Base-by-base conservation (phyloP, 2,797 vertebrate species). In the Kryptolebias ocellatus region DNA sequence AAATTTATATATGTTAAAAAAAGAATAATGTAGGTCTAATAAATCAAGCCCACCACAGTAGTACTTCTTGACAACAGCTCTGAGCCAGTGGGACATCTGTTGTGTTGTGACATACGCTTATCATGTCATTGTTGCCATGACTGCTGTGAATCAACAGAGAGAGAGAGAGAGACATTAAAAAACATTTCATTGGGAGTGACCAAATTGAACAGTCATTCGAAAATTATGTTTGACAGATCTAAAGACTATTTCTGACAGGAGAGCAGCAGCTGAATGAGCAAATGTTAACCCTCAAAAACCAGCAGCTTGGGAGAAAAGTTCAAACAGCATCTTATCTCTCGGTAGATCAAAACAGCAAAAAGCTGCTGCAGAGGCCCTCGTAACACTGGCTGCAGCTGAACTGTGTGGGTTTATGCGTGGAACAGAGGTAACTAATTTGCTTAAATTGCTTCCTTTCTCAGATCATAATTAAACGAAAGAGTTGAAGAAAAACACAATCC, bases 101-200 rank as follows among this genome's bases (percentile, higher is more conserved):
- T 56, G 18, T 56, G 63, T 39, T 65, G 54, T 47, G 49, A 53
- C 60, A 52, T n/a, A 58, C 12, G n/a, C 46, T 44, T 9, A 50
- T 64, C 54, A 53, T 44, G 60, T 62, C 16, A n/a, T 27, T 29
- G 49, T 24, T 4, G 16, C 31, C 60, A 46, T 46, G 18, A 37
- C 60, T 27, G 55, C 54, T 58, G 68, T 53, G 46, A 58, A 45
- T 63, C n/a, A 16, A n/a, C n/a, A n/a, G 37, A 39, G 9, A 1
- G 37, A 39, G 37, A 11, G 1, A 39, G 8, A 39, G 29, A n/a
- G n/a, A n/a, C n/a, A 6, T 31, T 31, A 31, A 31, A 10, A 39
- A 10, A 39, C 37, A 39, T 39, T 39, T 39, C 6, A 9, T 39
- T 39, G 37, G 10, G 7, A 2, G 37, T 39, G 37, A 11, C 8